These are phyloP conservation scores for Standfussiana lucernea DNA, from an alignment of 2,888 invertebrate genomes.

Conservation along the genomic window DNA sequence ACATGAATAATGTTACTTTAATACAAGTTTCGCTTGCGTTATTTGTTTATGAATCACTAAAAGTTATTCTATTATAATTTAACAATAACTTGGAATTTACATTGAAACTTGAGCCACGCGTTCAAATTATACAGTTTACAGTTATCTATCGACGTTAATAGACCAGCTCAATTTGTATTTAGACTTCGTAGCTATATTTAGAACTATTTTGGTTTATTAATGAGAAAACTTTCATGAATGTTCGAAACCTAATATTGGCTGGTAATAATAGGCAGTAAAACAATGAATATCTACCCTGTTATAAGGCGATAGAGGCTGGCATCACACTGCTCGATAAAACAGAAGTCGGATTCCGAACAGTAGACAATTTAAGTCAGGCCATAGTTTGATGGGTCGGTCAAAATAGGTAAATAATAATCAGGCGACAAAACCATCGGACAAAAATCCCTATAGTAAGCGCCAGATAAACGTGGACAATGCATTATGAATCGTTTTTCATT, in stretches of 20 bases:
- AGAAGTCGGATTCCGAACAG: not conserved
- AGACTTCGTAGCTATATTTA: constrained; percentile 24
- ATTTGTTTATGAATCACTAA: constrained; percentile 22
- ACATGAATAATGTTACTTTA: constrained; percentile 14
- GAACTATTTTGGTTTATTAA: constrained; percentile 20
- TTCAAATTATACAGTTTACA: constrained; percentile 31
- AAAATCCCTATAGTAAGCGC: not conserved
- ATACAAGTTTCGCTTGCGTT: constrained; percentile 6
- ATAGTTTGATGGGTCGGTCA: not conserved
- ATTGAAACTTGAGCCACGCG: constrained; percentile 20
- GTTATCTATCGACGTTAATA: constrained; percentile 18
- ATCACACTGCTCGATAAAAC: not conserved
- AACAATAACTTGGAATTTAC: constrained; percentile 31
- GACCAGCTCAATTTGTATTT: constrained; percentile 30
- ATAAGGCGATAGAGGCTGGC: not conserved
- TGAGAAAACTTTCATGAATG: constrained; percentile 25
- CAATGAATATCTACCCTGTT: not conserved
- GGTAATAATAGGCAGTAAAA: constrained; percentile 8
- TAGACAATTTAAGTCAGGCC: not conserved
- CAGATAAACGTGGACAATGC: too few species aligned
- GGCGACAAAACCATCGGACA: not conserved
- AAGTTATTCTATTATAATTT: constrained; percentile 28
- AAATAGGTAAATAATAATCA: not conserved
- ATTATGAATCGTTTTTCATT: too few species aligned
- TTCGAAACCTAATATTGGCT: constrained; percentile 8